Evolutionary conservation across 2,888 invertebrate species (phyloP), one percentile per base, ranked within the genome.

Genomic region (Nephrotoma guestfalica): DNA sequence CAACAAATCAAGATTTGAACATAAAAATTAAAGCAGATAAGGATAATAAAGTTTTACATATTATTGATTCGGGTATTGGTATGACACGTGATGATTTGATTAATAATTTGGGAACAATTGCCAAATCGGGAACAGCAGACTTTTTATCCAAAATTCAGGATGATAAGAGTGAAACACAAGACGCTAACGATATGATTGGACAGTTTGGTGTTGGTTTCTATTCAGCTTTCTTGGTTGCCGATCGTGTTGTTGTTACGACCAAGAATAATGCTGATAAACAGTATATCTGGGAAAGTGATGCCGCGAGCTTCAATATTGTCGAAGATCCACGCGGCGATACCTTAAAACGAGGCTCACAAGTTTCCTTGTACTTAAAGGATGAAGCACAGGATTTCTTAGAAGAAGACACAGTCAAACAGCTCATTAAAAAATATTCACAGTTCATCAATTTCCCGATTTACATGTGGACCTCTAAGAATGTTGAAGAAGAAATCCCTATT

Each of bases 131-230:
- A 88, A 99, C 99, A 0, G 97, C 98, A 1, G 98, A 99, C 92
- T 99, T 99, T 92, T 93, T 99, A 88, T 94, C 96, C 87, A 98
- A 97, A 92, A 96, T 98, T 94, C 96, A 96, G 90, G 96, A 96
- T 88, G 89, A 89, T 0, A 88, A 88, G 9, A 89, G 90, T 2
- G 88, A 89, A 87, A 87, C 89, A 0, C 94, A 95, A 90, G 97
- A 98, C 90, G 94, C 97, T 92, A 97, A 96, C 91, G 99, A 99
- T 92, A 96, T 99, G 95, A 99, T 99, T 92, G 99, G 99, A 4
- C 98, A 99, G 92, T 99, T 99, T 93, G 99, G 99, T 90, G 99
- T 99, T 88, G 99, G 99, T 87, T 99, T 99, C 93, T 99, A 99
- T 92, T 99, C 99, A 0, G 96, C 98, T 2, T 99, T 99, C 93